Conservation (phyloP, 2,797 vertebrate species). For the Acanthopagrus latus region DNA sequence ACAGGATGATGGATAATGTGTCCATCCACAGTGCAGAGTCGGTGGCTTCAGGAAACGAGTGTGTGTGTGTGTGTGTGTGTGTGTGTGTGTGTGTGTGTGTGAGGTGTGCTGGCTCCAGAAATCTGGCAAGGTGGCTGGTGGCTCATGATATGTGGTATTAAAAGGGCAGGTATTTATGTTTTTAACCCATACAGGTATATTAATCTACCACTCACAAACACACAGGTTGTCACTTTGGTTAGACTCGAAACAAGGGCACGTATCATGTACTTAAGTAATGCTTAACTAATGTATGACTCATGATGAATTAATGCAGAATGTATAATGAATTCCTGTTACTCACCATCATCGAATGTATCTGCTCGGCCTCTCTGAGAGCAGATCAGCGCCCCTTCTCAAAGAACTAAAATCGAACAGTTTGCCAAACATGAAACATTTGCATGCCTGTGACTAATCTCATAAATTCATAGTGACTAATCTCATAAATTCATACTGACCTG, state of each 20-base stretch:
- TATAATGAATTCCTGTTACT: not conserved
- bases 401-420: not conserved
- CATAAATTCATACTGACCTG: too few species aligned
- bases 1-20: constrained; percentile 52
- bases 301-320: not conserved
- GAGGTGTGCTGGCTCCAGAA: constrained; percentile 7
- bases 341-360: not conserved
- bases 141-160: not conserved
- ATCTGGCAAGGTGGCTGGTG: not conserved
- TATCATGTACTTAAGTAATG: not conserved
- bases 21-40: constrained; percentile 21
- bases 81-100: not conserved
- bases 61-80: constrained; percentile 20
- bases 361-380: not conserved
- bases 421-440: too few species aligned
- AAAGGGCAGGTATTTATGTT: not conserved
- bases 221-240: not conserved
- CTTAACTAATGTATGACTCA: not conserved
- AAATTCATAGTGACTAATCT: too few species aligned
- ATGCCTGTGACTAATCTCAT: too few species aligned
- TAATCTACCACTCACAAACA: not conserved
- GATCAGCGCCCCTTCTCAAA: not conserved
- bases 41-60: constrained; percentile 4
- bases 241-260: not conserved
- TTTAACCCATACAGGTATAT: not conserved